Percentiles rank a stretch among this genome's conserved stretches.
Evolutionary conservation across 2,797 vertebrate species (phyloP).

Genomic region (Novumbra hubbsi): DNA sequence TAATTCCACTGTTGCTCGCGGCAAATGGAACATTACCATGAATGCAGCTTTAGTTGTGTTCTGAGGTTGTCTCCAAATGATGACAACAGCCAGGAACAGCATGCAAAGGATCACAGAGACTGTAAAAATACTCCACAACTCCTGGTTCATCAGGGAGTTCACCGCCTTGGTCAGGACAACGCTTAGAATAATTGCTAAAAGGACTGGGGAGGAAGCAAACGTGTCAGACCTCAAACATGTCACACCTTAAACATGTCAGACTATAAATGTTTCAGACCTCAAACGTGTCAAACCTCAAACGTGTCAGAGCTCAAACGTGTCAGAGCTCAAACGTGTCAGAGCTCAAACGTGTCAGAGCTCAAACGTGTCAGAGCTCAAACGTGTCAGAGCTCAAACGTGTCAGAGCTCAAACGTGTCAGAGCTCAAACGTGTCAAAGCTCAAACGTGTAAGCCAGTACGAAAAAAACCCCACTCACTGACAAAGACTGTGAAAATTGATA

Average conservation of each 20-base stretch:
- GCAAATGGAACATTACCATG: constrained; percentile 67
- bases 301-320: not conserved
- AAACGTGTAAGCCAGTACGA: constrained; percentile 1
- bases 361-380: not conserved
- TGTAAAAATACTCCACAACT: constrained; percentile 75
- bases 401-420: not conserved
- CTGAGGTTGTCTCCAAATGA: constrained; percentile 84
- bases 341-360: not conserved
- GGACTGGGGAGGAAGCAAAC: constrained; percentile 53
- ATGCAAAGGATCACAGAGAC: constrained; percentile 58
- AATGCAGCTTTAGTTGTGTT: constrained; percentile 73
- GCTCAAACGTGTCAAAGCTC: no score
- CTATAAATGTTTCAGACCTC: not conserved
- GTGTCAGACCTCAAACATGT: not conserved
- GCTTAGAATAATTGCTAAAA: constrained; percentile 66
- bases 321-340: not conserved
- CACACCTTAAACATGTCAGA: not conserved
- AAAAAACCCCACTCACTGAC: constrained; percentile 57
- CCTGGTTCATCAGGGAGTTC: constrained; percentile 50
- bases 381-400: not conserved
- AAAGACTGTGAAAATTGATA: constrained; percentile 64
- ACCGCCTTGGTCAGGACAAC: constrained; percentile 54
- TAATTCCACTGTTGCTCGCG: not conserved
- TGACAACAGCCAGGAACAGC: constrained; percentile 54
- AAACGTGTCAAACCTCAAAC: not conserved